Evolutionary conservation across 1,140 invertebrate genomes (phyloP), one percentile per base, ranked within the genome.

Genomic region (Melitaea cinxia): DNA sequence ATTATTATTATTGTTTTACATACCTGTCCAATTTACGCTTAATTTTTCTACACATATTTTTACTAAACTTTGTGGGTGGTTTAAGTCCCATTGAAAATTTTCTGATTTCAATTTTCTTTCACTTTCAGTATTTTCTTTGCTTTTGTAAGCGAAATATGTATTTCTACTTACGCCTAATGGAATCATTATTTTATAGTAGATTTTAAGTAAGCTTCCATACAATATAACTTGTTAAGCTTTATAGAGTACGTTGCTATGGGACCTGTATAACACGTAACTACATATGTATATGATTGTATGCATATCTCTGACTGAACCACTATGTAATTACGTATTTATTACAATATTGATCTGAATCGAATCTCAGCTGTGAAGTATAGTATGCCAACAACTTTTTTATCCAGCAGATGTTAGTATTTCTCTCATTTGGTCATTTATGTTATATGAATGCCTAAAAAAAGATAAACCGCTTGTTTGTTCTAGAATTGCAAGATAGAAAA

Each of bases 21-120:
- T 67, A 91, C 91, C 88, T 60, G 64, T 73, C 91, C 91, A 92
- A 57, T 88, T 80, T 68, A 76, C 68, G 64, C 83, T 79, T 63
- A 92, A 67, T 65, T 83, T 83, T 79, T 91, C 80, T 50, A 92
- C 79, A 68, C 91, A 91, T 58, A 91, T 39, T 24, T 65, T 65
- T 33, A 77, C 78, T 49, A 92, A 73, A 30, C 76, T 64, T 78
- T 88, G 85, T 0, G 87, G 83, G 52, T 89, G 79, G 52, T 82
- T 77, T 54, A 17, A 49, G 67, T 89, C 77, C 89, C 89, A 91
- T 26, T 87, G 70, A 52, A 91, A 88, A 57, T 82, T 64, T 80
- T 92, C 85, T 17, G 83, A 61, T 70, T 85, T 82, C 24, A 90
- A 28, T 71, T 78, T 83, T 71, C 82, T 74, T 28, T 72, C 54